Evolutionary conservation across 2,888 invertebrate genomes (phyloP).

Genomic region (Dione juno): DNA sequence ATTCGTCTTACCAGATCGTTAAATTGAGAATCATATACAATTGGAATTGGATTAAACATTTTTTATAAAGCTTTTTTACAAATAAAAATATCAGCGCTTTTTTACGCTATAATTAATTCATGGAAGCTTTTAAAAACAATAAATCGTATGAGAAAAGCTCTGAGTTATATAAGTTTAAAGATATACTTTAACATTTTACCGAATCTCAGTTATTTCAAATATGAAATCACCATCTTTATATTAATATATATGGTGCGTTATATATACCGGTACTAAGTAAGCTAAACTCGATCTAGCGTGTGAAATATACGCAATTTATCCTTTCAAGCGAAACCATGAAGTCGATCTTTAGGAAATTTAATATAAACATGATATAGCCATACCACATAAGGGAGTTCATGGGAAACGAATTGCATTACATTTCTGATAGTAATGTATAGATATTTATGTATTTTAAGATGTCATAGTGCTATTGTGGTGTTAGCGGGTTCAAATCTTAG

Average conservation of each 20-base stretch:
- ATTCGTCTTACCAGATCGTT: too few species aligned
- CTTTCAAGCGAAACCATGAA: not conserved
- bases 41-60: too few species aligned
- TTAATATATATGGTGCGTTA: not conserved
- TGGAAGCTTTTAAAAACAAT: not conserved
- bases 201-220: not conserved
- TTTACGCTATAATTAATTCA: too few species aligned
- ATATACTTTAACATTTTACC: not conserved
- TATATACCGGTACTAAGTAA: not conserved
- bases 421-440: not conserved
- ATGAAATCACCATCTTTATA: not conserved
- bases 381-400: not conserved
- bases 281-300: constrained; percentile 5
- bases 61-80: too few species aligned
- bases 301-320: constrained; percentile 11
- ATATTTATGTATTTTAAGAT: too few species aligned
- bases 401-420: not conserved
- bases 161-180: not conserved
- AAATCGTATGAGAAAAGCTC: not conserved
- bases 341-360: constrained; percentile 3
- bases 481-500: too few species aligned
- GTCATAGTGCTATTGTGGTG: too few species aligned
- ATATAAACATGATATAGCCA: constrained; percentile 8
- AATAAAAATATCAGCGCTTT: too few species aligned
- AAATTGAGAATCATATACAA: too few species aligned